Evolutionary conservation across 2,113 vertebrate species (phyloP).

Genomic region (Cepphus grylle): DNA sequence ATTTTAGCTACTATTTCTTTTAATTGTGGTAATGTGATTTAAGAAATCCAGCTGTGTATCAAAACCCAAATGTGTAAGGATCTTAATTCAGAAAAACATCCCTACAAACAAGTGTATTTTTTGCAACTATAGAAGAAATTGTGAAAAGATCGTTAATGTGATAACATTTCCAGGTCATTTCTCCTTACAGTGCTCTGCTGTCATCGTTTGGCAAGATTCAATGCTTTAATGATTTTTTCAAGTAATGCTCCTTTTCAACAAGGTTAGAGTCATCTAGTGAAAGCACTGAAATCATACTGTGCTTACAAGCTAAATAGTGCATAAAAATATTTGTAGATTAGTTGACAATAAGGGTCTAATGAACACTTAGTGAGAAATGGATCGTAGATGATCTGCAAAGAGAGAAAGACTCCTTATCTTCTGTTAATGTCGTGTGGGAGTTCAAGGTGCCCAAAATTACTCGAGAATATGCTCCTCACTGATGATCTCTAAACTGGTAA

Average conservation of each 20-base stretch:
- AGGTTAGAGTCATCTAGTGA: not conserved
- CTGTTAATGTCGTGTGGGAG: not conserved
- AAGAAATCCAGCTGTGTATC: not conserved
- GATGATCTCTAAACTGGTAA: not conserved
- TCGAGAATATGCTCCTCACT: not conserved
- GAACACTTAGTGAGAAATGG: not conserved
- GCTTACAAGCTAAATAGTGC: not conserved
- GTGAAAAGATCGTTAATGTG: accelerated
- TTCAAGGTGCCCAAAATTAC: not conserved
- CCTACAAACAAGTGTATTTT: not conserved
- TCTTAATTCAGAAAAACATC: not conserved
- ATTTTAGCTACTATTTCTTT: not conserved
- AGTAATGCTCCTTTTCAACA: not conserved
- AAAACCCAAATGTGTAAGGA: not conserved
- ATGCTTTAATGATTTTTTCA: not conserved
- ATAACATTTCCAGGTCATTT: not conserved
- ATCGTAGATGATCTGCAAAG: not conserved
- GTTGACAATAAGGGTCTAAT: not conserved
- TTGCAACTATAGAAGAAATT: not conserved
- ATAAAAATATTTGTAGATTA: not conserved
- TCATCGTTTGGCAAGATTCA: not conserved
- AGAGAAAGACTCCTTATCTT: not conserved
- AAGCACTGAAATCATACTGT: not conserved
- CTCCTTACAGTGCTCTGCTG: not conserved
- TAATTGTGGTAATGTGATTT: not conserved